Conservation (phyloP, 1,140 invertebrate genomes). For the Brachionus angularis region DNA sequence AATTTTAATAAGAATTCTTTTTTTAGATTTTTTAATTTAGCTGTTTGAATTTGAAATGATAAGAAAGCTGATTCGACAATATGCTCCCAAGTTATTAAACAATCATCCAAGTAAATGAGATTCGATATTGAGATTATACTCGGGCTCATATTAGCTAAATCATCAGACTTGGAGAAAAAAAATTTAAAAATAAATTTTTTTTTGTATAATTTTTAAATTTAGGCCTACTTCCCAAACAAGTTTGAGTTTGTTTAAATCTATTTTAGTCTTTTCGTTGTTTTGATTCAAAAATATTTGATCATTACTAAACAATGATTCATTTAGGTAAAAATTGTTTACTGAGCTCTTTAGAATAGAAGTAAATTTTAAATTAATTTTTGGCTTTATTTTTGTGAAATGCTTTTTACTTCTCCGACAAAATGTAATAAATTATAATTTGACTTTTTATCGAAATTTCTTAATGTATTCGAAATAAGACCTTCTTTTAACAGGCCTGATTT, state of each 20-base stretch:
- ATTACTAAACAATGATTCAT: constrained; percentile 19
- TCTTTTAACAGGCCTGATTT: constrained; percentile 24
- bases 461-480: constrained; percentile 19
- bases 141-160: constrained; percentile 33
- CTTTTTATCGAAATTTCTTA: constrained; percentile 21
- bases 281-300: constrained; percentile 36
- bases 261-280: constrained; percentile 14
- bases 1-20: background rate
- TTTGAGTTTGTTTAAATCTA: constrained; percentile 21
- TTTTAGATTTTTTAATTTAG: constrained; percentile 6
- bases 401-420: constrained; percentile 22
- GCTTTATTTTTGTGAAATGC: background rate
- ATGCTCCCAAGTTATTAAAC: constrained; percentile 18
- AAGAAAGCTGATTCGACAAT: constrained; percentile 12
- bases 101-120: constrained; percentile 16
- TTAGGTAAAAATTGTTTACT: constrained; percentile 4
- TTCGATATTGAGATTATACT: constrained; percentile 3
- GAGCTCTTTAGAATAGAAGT: background rate
- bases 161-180: background rate
- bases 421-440: constrained; percentile 22
- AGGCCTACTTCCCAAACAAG: constrained; percentile 38
- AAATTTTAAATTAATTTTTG: background rate
- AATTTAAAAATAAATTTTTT: background rate
- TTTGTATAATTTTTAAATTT: background rate
- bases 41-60: background rate